These are phyloP conservation scores for Parnassius apollo DNA, from an alignment of 2,888 invertebrate species.

Conservation along the genomic window DNA sequence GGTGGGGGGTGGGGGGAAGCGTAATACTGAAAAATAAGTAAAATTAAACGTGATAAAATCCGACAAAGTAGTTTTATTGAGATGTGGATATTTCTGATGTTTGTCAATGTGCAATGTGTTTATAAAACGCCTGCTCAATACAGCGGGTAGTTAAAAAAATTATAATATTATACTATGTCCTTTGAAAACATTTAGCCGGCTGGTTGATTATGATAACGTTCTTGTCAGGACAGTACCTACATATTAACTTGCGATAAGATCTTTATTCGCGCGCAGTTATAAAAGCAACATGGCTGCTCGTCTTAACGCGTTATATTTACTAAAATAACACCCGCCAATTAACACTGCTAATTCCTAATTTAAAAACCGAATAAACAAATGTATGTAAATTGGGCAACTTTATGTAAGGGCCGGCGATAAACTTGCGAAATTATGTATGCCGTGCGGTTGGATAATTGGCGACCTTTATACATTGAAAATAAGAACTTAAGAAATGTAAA, in stretches of 20 bases:
- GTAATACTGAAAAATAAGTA: no score
- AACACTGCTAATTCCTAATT: constrained; percentile 77
- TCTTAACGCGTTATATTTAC: constrained; percentile 50
- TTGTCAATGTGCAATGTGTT: no score
- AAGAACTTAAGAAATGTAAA: constrained; percentile 32
- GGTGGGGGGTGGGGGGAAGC: no score
- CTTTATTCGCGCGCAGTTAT: constrained; percentile 21
- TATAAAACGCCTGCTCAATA: no score
- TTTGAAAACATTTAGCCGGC: no score
- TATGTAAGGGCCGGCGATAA: constrained; percentile 75
- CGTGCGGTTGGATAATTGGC: constrained; percentile 33
- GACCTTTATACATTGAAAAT: constrained; percentile 38
- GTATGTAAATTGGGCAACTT: constrained; percentile 78
- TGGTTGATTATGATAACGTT: no score
- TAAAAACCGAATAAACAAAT: constrained; percentile 80
- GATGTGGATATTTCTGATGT: no score
- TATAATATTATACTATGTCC: no score
- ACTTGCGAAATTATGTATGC: constrained; percentile 43
- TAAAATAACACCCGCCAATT: constrained; percentile 63
- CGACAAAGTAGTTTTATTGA: no score
- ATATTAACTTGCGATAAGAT: constrained; percentile 2
- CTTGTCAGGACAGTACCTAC: background rate
- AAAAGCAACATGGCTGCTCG: constrained; percentile 29
- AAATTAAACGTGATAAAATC: no score
- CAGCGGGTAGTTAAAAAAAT: no score